These are phyloP conservation scores for Planococcus citri DNA, from an alignment of 1,140 invertebrate genomes.

Conservation along the genomic window DNA sequence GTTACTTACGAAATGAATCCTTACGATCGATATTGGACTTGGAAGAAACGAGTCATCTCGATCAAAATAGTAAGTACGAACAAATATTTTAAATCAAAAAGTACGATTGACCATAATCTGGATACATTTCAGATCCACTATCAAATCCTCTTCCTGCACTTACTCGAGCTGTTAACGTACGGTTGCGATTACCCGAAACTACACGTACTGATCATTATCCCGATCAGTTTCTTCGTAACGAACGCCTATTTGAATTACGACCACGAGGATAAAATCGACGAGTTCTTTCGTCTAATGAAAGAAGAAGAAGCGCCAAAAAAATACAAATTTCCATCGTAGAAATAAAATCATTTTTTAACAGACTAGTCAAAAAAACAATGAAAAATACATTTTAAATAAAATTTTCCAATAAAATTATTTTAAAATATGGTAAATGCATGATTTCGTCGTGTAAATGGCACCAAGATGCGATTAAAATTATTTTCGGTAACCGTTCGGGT, in stretches of 20 bases:
- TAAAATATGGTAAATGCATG: not conserved
- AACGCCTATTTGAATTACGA: not conserved
- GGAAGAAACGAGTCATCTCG: not conserved
- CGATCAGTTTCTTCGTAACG: not conserved
- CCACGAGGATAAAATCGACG: not conserved
- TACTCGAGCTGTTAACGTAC: not conserved
- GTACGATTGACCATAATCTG: not conserved
- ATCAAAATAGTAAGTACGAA: not conserved
- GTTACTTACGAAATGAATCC: not conserved
- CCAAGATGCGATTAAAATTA: not conserved
- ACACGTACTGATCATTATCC: not conserved
- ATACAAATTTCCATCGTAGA: not conserved
- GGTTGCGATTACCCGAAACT: not conserved
- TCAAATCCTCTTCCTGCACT: not conserved
- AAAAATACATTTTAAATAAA: too few species aligned
- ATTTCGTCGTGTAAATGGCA: not conserved
- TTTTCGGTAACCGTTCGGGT: slow-evolving; percentile 61
- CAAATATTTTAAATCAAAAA: not conserved
- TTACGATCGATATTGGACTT: not conserved
- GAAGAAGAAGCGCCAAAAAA: not conserved
- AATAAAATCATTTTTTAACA: not conserved
- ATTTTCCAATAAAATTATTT: not conserved
- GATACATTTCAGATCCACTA: not conserved
- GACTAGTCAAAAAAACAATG: not conserved
- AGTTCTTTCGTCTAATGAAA: not conserved